Conservation (phyloP, 1,140 invertebrate genomes). For the Pseudomyrmex concolor region DNA sequence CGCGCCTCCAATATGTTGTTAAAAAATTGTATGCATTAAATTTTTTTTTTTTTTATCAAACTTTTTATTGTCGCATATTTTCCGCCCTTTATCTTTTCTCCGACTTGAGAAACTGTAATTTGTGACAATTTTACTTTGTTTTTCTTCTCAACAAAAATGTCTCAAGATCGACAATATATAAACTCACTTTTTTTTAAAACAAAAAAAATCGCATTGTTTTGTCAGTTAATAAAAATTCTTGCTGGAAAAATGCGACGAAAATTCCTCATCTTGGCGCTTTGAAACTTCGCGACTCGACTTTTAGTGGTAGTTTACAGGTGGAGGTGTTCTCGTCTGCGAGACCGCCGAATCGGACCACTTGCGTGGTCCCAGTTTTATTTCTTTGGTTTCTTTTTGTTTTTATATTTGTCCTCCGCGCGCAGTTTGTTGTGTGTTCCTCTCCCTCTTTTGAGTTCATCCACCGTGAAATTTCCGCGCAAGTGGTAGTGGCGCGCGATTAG, state of each 20-base stretch:
- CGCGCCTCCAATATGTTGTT: not conserved
- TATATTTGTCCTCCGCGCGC: not conserved
- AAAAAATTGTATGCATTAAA: not conserved
- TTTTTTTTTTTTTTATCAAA: not conserved
- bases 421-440: not conserved
- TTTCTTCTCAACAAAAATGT: too few species aligned
- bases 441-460: not conserved
- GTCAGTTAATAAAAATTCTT: too few species aligned
- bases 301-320: slow-evolving; percentile 36
- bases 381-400: not conserved
- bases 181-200: too few species aligned
- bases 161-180: too few species aligned
- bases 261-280: slow-evolving; percentile 46
- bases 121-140: too few species aligned
- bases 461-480: not conserved
- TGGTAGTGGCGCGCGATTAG: too few species aligned
- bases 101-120: too few species aligned
- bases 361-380: slow-evolving; percentile 27
- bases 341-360: slow-evolving; percentile 45
- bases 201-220: too few species aligned
- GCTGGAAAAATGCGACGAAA: not conserved
- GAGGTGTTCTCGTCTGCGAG: slow-evolving; percentile 14
- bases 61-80: too few species aligned
- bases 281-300: slow-evolving; percentile 53
- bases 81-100: too few species aligned